These are phyloP conservation scores for Stictonetta naevosa DNA, from an alignment of 2,113 vertebrate genomes.

Conservation along the genomic window DNA sequence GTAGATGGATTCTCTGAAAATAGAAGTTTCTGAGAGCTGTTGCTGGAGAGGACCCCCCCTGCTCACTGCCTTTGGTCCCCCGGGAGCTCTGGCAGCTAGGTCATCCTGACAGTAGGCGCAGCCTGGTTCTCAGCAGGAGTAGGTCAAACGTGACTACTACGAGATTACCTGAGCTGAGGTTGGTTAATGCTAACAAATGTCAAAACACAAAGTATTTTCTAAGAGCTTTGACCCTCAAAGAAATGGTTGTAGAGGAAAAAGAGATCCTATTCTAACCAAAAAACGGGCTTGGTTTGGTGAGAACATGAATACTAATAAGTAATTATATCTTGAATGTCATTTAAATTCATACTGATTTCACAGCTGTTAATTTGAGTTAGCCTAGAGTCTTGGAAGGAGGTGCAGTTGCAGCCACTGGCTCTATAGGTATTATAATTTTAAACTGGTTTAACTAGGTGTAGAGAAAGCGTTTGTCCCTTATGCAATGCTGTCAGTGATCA, in stretches of 20 bases:
- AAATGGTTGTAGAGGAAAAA: background rate
- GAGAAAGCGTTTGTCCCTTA: fast-evolving
- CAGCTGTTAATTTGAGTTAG: background rate
- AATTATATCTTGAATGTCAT: background rate
- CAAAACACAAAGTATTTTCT: background rate
- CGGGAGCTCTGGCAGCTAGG: background rate
- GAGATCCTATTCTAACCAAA: background rate
- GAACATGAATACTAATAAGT: background rate
- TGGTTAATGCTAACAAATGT: background rate
- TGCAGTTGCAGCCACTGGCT: background rate
- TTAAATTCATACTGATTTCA: background rate
- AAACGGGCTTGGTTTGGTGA: background rate
- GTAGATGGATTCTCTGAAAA: background rate
- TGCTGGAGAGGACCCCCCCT: fast-evolving
- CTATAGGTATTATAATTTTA: background rate
- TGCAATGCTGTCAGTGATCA: fast-evolving
- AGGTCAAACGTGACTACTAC: background rate
- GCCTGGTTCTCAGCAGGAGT: fast-evolving
- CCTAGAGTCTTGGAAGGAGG: background rate
- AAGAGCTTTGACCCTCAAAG: background rate
- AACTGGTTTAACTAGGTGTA: background rate
- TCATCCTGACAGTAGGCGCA: background rate
- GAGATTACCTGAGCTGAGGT: background rate
- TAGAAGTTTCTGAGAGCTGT: background rate
- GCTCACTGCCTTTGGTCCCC: fast-evolving